Conservation (phyloP, 2,797 vertebrate genomes). For the Chelon labrosus region DNA sequence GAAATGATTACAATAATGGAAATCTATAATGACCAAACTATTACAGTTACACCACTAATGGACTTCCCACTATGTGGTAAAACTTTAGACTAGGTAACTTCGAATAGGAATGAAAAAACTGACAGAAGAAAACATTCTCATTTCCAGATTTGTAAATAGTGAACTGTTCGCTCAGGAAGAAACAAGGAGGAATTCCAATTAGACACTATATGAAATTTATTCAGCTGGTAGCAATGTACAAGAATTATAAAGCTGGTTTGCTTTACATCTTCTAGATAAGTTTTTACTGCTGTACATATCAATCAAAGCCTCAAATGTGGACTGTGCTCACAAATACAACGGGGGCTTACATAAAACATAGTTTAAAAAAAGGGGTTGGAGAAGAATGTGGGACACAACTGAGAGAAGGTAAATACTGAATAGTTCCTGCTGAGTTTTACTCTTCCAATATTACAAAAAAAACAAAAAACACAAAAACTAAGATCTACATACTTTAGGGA, state of each 20-base stretch:
- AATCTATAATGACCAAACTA: constrained; percentile 38
- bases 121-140: neutral
- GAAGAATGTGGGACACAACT: neutral
- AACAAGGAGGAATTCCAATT: constrained; percentile 3
- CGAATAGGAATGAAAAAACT: neutral
- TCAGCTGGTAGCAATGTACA: constrained; percentile 72
- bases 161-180: neutral
- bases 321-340: constrained; percentile 46
- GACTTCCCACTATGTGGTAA: constrained; percentile 18
- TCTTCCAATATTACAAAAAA: neutral
- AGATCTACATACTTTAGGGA: constrained; percentile 33
- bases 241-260: constrained; percentile 67
- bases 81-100: constrained; percentile 26
- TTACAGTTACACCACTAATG: constrained; percentile 60
- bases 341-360: constrained; percentile 54
- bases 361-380: neutral
- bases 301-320: constrained; percentile 16
- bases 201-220: constrained; percentile 73
- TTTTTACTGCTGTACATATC: constrained; percentile 56
- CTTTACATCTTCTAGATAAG: constrained; percentile 42
- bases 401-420: constrained; percentile 24
- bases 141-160: constrained; percentile 6
- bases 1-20: constrained; percentile 53
- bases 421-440: constrained; percentile 12
- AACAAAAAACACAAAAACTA: neutral